Percentiles rank a stretch among this genome's conserved stretches.
Conservation (phyloP, 2,113 vertebrate species). For the Apteryx mantelli region DNA sequence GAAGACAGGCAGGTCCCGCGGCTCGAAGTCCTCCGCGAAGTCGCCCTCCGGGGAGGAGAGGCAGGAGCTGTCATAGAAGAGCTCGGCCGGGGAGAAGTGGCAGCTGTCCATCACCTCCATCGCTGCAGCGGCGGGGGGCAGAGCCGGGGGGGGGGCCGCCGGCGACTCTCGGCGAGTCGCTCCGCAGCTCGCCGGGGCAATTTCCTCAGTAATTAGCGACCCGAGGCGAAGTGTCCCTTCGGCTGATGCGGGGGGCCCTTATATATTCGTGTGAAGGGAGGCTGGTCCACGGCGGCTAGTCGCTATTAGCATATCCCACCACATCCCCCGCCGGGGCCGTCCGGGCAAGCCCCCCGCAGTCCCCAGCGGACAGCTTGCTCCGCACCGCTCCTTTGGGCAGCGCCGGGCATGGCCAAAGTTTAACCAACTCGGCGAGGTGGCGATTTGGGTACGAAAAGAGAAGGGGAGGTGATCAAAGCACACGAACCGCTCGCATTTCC, state of each 20-base stretch:
- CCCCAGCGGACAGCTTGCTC: conserved; percentile 61
- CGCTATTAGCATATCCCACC: conserved; percentile 91
- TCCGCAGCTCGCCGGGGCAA: background rate
- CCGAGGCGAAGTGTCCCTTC: conserved; percentile 79
- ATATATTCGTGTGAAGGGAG: conserved; percentile 85
- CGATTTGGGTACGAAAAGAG: background rate
- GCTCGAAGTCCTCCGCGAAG: conserved; percentile 79
- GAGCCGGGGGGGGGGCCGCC: background rate
- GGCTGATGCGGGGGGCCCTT: conserved; percentile 79
- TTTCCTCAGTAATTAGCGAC: conserved; percentile 68
- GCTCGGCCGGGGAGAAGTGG: conserved; percentile 88
- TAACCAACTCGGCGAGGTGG: background rate
- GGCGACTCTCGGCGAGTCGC: background rate
- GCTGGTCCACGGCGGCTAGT: conserved; percentile 83
- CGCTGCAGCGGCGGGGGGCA: background rate
- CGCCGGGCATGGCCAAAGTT: background rate
- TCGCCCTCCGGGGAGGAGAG: conserved; percentile 88
- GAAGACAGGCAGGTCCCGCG: conserved; percentile 62
- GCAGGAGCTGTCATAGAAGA: conserved; percentile 89
- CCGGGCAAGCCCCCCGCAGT: conserved; percentile 63
- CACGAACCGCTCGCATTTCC: background rate
- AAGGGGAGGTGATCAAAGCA: fast-evolving
- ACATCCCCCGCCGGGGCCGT: conserved; percentile 72
- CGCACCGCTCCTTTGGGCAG: conserved; percentile 31
- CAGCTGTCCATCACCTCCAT: conserved; percentile 87